phyloP scores from a whole-genome alignment of 2,113 vertebrate genomes.

The Athene cunicularia region DNA sequence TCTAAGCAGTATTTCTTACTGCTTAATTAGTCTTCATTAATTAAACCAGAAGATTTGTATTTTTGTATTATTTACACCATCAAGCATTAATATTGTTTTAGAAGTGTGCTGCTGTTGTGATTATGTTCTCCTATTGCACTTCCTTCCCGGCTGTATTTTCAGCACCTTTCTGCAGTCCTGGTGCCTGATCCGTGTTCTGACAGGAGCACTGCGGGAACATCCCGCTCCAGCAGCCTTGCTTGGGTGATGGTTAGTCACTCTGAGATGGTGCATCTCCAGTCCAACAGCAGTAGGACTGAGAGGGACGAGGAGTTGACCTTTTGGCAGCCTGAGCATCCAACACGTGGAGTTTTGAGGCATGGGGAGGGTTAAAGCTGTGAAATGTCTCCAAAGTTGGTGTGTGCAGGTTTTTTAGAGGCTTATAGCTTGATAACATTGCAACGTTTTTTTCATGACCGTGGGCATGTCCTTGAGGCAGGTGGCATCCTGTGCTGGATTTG shows the following conservation, averaged over 20 bases:
- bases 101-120: fast-evolving
- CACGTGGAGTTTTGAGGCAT: fast-evolving
- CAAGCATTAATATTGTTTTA: background rate
- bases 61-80: background rate
- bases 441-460: fast-evolving
- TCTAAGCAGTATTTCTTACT: background rate
- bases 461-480: background rate
- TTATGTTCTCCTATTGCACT: background rate
- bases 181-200: background rate
- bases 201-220: background rate
- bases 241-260: background rate
- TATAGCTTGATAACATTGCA: background rate
- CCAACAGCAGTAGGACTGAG: background rate
- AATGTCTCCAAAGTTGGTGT: background rate
- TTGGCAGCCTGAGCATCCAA: background rate
- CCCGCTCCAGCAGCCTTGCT: background rate
- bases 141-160: background rate
- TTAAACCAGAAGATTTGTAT: background rate
- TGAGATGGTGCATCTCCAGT: background rate
- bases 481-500: background rate
- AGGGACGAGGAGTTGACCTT: no score
- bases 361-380: background rate
- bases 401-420: background rate
- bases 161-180: background rate
- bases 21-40: slow-evolving; percentile 28